phyloP scores from a whole-genome alignment of 2,113 vertebrate species.

The Turnix velox region DNA sequence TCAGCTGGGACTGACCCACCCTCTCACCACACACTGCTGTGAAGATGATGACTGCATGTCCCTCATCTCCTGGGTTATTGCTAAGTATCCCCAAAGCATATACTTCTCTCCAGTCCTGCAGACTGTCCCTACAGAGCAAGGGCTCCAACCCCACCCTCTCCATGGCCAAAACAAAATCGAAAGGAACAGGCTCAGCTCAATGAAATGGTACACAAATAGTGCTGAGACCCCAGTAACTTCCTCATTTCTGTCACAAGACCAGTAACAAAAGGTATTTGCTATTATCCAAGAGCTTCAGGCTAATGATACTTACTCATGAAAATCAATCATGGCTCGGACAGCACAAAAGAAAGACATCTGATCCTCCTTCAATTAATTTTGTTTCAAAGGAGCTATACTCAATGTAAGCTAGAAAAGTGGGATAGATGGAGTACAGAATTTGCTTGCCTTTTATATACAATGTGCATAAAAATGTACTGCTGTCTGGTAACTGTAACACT shows the following conservation, averaged over 20 bases:
- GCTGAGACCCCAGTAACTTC: neutral
- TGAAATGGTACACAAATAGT: neutral
- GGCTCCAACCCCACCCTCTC: neutral
- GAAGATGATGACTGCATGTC: neutral
- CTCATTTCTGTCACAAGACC: neutral
- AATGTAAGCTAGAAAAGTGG: neutral
- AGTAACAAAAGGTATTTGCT: neutral
- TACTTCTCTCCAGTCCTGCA: neutral
- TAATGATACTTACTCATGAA: neutral
- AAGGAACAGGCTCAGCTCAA: neutral
- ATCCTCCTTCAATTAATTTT: neutral
- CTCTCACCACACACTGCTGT: too few relatives aligned
- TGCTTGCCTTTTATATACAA: neutral
- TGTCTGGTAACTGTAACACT: neutral
- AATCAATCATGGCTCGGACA: neutral
- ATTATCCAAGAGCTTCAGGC: neutral
- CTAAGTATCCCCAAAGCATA: neutral
- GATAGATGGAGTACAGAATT: neutral
- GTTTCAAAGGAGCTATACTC: neutral
- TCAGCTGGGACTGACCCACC: accelerated
- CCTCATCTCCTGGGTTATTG: neutral
- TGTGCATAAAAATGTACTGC: neutral
- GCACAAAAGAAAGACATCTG: neutral
- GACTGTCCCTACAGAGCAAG: neutral
- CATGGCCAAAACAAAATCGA: neutral